A percentile compares a stretch with the other conserved stretches of the same genome.
Conservation (phyloP, 1,140 invertebrate genomes). For the Euura saliciscinereae region DNA sequence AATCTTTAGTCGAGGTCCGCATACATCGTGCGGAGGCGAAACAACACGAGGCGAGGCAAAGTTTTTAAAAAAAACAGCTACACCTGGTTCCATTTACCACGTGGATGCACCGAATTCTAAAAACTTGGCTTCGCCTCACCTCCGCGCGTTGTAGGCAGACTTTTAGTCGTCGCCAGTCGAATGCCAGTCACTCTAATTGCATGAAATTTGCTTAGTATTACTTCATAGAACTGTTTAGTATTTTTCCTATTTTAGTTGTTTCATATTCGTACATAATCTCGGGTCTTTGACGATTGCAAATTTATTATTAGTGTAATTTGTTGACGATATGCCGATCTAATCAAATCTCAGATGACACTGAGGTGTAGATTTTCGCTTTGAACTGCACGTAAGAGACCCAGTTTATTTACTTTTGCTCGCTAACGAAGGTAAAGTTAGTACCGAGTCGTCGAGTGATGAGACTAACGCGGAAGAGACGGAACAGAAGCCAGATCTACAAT, state of each 20-base stretch:
- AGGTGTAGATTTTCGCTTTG: too few relatives aligned
- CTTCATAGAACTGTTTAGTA: neutral
- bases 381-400: conserved; percentile 19
- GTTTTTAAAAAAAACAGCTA: too few relatives aligned
- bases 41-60: too few relatives aligned
- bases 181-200: neutral
- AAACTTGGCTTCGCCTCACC: too few relatives aligned
- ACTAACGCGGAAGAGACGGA: conserved; percentile 29
- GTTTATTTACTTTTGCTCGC: conserved; percentile 42
- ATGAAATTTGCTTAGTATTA: neutral
- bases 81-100: too few relatives aligned
- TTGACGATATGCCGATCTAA: too few relatives aligned
- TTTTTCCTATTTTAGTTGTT: neutral
- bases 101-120: too few relatives aligned
- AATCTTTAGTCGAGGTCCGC: too few relatives aligned
- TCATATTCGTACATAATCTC: neutral
- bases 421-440: conserved; percentile 43
- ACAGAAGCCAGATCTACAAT: conserved; percentile 35
- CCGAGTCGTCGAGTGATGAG: conserved; percentile 31
- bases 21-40: too few relatives aligned
- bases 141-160: too few relatives aligned
- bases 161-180: neutral
- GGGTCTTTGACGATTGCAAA: neutral
- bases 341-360: too few relatives aligned
- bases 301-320: neutral